Base-by-base conservation (phyloP, 2,113 vertebrate species). In the Mugil cephalus region DNA sequence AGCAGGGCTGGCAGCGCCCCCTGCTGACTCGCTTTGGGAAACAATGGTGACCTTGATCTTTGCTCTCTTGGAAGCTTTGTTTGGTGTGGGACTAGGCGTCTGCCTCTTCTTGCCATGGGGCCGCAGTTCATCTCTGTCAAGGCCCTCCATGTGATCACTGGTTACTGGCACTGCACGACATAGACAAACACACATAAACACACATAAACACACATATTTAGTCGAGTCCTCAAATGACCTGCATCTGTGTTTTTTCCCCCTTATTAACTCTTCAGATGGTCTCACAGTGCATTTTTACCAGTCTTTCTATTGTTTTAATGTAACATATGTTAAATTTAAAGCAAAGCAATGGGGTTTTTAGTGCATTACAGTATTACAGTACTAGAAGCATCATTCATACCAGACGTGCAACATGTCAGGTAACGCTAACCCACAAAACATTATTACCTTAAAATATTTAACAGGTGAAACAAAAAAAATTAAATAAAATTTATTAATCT, bases 21-120 rank as follows among this genome's bases (percentile, higher is more conserved):
- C 94, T 30, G 93, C 54, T 15, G 93, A 64, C 35, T 98, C 98
- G 3, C 95, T 96, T 47, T 97, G 97, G 48, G 97, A 96, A 61
- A 98, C 94, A 50, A 98, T 96, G 83, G 97, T 97, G 89, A 99
- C 97, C 92, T 99, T 98, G 89, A 98, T 97, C 94, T 98, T 98
- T 24, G 98, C 96, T 79, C 96, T 92, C 89, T 99, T 99, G 81
- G 97, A 94, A 34, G 93, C n/a, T 83, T 96, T 98, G 85, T 74
- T 71, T 54, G 95, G 90, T 6, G 93, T 95, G 30, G 95, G 96
- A 88, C 96, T 97, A 2, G 96, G 94, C 1, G 93, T 90, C 72
- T 95, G 96, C 7, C 95, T 95, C 63, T 96, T 94, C 93, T 97
- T 99, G 89, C 96, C 94, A 63, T 96, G 96, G 42, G 84, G 35